Evolutionary conservation across 2,797 vertebrate genomes (phyloP).

Genomic region (Tympanoctomys barrerae): DNA sequence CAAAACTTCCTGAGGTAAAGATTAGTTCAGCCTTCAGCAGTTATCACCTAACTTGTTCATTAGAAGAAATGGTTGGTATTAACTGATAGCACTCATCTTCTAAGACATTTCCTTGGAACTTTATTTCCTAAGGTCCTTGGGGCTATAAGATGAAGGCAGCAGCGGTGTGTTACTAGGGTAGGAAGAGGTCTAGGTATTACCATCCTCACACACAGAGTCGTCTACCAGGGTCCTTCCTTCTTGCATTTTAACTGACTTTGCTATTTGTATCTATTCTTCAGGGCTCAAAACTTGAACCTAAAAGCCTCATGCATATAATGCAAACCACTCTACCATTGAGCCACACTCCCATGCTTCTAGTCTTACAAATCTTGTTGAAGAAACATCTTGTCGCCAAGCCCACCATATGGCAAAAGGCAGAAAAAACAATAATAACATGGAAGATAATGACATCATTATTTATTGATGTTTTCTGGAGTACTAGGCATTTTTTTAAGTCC

Average conservation of each 20-base stretch:
- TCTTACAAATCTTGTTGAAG: background rate
- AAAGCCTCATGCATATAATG: background rate
- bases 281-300: background rate
- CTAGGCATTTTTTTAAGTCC: background rate
- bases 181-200: background rate
- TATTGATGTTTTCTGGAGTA: background rate
- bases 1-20: background rate
- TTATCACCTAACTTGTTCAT: constrained; percentile 23
- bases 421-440: background rate
- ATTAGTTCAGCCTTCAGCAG: constrained; percentile 26
- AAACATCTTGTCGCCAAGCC: background rate
- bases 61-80: constrained; percentile 41
- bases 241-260: background rate
- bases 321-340: background rate
- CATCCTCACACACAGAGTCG: background rate
- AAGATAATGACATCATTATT: background rate
- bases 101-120: constrained; percentile 39
- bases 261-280: background rate
- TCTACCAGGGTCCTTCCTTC: background rate
- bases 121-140: constrained; percentile 33
- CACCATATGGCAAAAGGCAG: background rate
- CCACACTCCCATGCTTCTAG: background rate
- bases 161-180: background rate
- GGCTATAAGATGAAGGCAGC: constrained; percentile 47
- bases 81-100: constrained; percentile 52